Evolutionary conservation across 2,113 vertebrate genomes (phyloP), one percentile per base, ranked within the genome.

Genomic region (Falcunculus frontatus): DNA sequence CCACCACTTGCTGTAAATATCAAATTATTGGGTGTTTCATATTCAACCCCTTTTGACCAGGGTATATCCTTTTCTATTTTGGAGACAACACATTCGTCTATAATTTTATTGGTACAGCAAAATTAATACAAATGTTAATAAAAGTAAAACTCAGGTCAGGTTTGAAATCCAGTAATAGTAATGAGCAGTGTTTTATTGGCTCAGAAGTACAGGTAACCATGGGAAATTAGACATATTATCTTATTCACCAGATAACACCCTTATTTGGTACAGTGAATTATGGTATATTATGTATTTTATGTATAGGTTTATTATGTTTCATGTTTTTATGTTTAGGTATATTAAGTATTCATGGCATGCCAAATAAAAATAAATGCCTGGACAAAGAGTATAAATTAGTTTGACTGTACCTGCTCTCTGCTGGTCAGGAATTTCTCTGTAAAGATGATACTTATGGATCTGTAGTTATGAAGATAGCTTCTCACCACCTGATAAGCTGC

Each of bases 141-240:
- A 91, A 80, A 77, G 9, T 76, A 87, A 70, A 74, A 52, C 30
- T 86, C 23, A 12, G 23, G 41, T 85, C 35, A 59, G 22, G 20
- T 84, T 75, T 90, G 47, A 96, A 94, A 93, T 92, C 25, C 10
- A 93, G n/a, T 88, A 84, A 84, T 15, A 90, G 7, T 18, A 80
- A 78, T 33, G 16, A 21, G 3, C 8, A 47, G 10, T 62, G 46
- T 32, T 82, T 91, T 87, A 64, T 94, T 92, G 37, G 53, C 57
- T 94, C 49, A 82, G 23, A 25, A 73, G 14, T 41, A 88, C 47
- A 92, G 21, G 68, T 77, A 87, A 73, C 37, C 62, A 37, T 64
- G 75, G 83, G 87, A 92, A 87, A 93, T 94, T 65, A 91, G 74
- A 91, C 63, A 80, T 77, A 50, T 37, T 86, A 74, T 70, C 84